Base-by-base conservation (phyloP, 2,797 vertebrate genomes). In the Carapus acus region DNA sequence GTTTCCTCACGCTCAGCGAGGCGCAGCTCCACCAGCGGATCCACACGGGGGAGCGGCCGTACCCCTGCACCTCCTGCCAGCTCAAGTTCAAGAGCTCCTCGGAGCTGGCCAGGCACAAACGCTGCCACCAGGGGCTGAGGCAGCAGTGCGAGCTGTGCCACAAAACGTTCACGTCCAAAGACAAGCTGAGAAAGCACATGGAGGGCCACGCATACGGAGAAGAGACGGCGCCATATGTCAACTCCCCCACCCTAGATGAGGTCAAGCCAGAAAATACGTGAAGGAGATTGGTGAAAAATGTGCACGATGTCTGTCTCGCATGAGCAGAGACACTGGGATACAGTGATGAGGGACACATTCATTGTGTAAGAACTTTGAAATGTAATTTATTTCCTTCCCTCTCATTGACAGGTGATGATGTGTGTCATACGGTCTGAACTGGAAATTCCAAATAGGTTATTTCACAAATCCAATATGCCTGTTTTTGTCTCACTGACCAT, bases 1-100 rank as follows among this genome's bases (percentile, higher is more conserved):
- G 88, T 1, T 94, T 94, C 73, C 88, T 91, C 2, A 91, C 90
- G 2, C 86, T 87, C n/a, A 79, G 84, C 0, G 92, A 92, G 54
- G 88, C 90, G 6, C 85, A 89, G 54, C 86, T 90, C 58, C 91
- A 92, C 55, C 84, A 83, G 65, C 86, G 89, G 0, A 82, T 88
- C 19, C 91, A 92, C 78, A 84, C 90, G 0, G 86, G 90, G 2
- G 74, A 92, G 73, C 50, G 86, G 34, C 80, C 88, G 4, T 89
- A 87, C 23, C 22, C 69, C 54, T 90, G 89, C 67, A 1, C 21
- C 17, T 2, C 31, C n/a, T 90, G 89, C 14, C 57, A 79, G 22
- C 80, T 84, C 29, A 82, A 65, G 42, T 90, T 90, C 65, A 86
- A 85, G 59, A 87, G 86, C 65, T 88, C 87, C 0, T 89, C 88